Conservation (phyloP, 2,113 vertebrate genomes). For the Bambusicola thoracicus region DNA sequence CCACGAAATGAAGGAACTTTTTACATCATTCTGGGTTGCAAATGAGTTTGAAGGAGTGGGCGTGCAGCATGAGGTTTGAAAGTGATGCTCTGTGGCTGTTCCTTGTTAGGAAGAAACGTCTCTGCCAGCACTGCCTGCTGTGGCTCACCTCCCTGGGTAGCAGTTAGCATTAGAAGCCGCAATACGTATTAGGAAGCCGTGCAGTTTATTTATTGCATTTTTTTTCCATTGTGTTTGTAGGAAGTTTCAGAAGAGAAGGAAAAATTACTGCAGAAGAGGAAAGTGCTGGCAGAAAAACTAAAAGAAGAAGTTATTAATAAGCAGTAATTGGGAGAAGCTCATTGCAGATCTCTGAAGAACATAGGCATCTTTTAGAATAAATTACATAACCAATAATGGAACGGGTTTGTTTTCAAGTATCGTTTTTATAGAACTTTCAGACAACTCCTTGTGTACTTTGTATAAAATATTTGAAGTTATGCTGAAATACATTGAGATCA, state of each 20-base stretch:
- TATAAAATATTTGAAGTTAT: background rate
- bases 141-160: fast-evolving
- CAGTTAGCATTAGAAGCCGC: fast-evolving
- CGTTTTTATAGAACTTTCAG: conserved; percentile 19
- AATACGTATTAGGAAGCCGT: fast-evolving
- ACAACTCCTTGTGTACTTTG: background rate
- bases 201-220: background rate
- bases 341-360: background rate
- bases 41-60: fast-evolving
- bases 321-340: conserved; percentile 66
- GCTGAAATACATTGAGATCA: background rate
- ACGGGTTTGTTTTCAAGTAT: conserved; percentile 43
- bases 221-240: conserved; percentile 40
- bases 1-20: background rate
- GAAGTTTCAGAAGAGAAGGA: conserved; percentile 89
- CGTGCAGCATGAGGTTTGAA: background rate
- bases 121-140: no score
- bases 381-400: conserved; percentile 27
- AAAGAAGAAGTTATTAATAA: conserved; percentile 98
- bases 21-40: background rate
- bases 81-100: background rate
- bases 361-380: conserved; percentile 58
- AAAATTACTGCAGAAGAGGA: conserved; percentile 91
- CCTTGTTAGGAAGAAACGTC: background rate
- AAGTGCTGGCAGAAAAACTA: conserved; percentile 93